Evolutionary conservation across 2,797 vertebrate genomes (phyloP), one percentile per base, ranked within the genome.

Genomic region (Eleutherodactylus coqui): DNA sequence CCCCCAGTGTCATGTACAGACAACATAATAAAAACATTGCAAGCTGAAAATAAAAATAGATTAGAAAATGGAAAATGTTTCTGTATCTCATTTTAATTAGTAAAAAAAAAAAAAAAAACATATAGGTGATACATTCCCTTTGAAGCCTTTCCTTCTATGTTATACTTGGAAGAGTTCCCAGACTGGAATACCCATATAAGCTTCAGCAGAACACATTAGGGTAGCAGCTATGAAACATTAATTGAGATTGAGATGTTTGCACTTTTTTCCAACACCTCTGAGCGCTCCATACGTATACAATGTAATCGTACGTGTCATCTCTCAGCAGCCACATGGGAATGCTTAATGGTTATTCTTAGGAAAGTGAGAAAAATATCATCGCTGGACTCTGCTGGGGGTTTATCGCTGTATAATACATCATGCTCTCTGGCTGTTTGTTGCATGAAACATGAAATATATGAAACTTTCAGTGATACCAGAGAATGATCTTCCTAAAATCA

Each of bases 201-300:
- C 36, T 13, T 70, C 21, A 11, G 19, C 19, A 41, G 36, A 38
- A 43, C 38, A 60, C 69, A 73, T 73, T 70, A 82, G 47, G 79
- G 62, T 82, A 32, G 60, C n/a, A 24, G 70, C 41, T 47, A 75
- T 58, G 55, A 47, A 60, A 75, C 38, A 70, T 69, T 69, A 7
- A 38, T 70, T 24, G 43, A 70, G 21, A 70, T 43, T 41, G 21
- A 70, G 34, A 41, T 70, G 21, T 70, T 70, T 43, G 67, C 64
- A 34, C 62, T 34, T 34, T n/a, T 64, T 17, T 32, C 62, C 36
- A 69, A 69, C 34, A 4, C 5, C 24, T 43, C 19, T 43, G 21
- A 70, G 38, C 69, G 1, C 69, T 43, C 38, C 38, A 72, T 72
- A n/a, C 19, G 8, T 72, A 9, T 43, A 43, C 69, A 27, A 14